Evolutionary conservation across 2,797 vertebrate genomes (phyloP).

Genomic region (Hipposideros larvatus): DNA sequence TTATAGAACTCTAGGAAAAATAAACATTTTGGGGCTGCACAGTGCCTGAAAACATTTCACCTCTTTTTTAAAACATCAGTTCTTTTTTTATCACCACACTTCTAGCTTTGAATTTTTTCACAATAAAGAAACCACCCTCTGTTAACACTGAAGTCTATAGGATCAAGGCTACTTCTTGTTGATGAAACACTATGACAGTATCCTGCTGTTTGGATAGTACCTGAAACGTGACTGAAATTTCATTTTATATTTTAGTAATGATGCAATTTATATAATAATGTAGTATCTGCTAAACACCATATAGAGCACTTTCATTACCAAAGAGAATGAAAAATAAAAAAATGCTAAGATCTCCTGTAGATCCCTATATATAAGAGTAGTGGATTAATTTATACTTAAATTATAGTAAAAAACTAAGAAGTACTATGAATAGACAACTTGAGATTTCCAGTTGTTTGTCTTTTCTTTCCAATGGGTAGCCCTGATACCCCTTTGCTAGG

Average conservation of each 20-base stretch:
- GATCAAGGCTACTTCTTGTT: neutral
- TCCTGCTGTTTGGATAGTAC: neutral
- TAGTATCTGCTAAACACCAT: neutral
- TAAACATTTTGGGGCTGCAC: neutral
- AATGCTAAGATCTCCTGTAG: neutral
- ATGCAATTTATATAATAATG: neutral
- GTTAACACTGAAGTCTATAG: neutral
- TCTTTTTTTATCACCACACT: neutral
- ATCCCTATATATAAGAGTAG: neutral
- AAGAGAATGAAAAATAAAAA: neutral
- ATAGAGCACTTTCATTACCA: neutral
- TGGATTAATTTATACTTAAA: neutral
- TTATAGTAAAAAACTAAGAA: neutral
- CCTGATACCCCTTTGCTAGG: neutral
- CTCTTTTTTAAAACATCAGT: neutral
- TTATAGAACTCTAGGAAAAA: neutral
- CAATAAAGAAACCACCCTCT: neutral
- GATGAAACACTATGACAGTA: neutral
- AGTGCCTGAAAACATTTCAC: neutral
- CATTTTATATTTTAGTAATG: neutral
- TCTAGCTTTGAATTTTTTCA: neutral
- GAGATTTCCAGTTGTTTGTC: neutral
- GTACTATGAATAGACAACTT: neutral
- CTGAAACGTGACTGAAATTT: constrained; percentile 20
- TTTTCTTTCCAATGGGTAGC: neutral